Conservation (phyloP, 2,113 vertebrate genomes). For the Ceyx melanurus region DNA sequence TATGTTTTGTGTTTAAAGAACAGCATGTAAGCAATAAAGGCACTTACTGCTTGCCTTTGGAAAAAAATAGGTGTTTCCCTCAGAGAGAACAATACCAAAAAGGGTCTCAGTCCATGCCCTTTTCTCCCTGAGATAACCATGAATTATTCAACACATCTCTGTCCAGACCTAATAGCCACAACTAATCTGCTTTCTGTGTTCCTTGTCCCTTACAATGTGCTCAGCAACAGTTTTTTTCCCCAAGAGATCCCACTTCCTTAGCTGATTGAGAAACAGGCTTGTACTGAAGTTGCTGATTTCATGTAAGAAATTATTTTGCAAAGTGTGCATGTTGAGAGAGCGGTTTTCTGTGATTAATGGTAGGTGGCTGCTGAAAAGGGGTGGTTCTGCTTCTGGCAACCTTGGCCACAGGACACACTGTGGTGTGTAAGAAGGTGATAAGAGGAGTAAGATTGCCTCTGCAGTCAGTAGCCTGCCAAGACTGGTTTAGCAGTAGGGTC, state of each 20-base stretch:
- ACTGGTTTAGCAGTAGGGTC: background rate
- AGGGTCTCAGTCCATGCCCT: background rate
- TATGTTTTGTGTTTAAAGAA: background rate
- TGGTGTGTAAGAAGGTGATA: accelerated
- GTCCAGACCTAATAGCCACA: background rate
- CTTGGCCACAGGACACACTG: background rate
- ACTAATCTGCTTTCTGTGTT: background rate
- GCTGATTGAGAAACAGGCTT: background rate
- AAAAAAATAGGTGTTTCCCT: background rate
- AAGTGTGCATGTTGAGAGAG: background rate
- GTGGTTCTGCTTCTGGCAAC: background rate
- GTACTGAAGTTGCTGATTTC: accelerated
- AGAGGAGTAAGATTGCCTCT: background rate
- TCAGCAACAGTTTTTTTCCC: background rate
- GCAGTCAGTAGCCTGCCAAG: background rate
- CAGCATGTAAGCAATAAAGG: background rate
- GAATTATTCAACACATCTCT: background rate
- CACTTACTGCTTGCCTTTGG: background rate
- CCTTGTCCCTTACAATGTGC: background rate
- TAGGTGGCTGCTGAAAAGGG: background rate
- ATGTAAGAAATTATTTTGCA: background rate
- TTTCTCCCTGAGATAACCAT: background rate
- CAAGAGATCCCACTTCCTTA: background rate
- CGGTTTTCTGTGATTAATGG: background rate
- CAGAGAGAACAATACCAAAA: background rate